Percentiles rank a stretch among this genome's conserved stretches.
phyloP scores from a whole-genome alignment of 2,888 invertebrate genomes.

The Luffia ferchaultella region DNA sequence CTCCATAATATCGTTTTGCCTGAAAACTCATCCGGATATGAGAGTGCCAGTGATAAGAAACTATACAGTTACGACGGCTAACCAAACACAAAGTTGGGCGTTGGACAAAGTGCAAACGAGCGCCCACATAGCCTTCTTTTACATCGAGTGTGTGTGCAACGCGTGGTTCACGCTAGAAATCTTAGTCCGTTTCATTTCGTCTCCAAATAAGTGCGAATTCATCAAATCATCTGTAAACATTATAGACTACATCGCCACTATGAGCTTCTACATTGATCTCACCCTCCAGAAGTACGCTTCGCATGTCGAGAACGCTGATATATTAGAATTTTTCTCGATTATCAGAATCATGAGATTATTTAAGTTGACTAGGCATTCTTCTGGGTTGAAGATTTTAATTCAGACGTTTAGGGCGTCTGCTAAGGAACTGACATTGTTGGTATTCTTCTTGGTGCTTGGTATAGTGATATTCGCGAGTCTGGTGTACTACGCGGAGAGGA shows the following conservation, averaged over 20 bases:
- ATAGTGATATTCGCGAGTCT: slow-evolving; percentile 98
- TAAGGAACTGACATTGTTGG: slow-evolving; percentile 93
- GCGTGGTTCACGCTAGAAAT: slow-evolving; percentile 99
- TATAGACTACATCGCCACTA: slow-evolving; percentile 98
- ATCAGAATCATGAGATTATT: slow-evolving; percentile 98
- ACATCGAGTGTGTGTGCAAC: slow-evolving; percentile 98
- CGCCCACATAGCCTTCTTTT: slow-evolving; percentile 97
- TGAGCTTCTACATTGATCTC: slow-evolving; percentile 97
- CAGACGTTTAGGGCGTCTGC: slow-evolving; percentile 98
- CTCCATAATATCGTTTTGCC: slow-evolving; percentile 98
- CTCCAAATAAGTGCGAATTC: slow-evolving; percentile 94
- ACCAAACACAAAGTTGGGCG: slow-evolving; percentile 80
- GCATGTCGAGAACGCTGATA: slow-evolving; percentile 92
- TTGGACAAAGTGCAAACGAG: slow-evolving; percentile 93
- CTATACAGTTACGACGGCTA: slow-evolving; percentile 78
- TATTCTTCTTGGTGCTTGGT: slow-evolving; percentile 97
- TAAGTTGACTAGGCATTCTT: slow-evolving; percentile 96
- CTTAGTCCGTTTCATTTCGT: slow-evolving; percentile 89
- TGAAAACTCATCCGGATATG: slow-evolving; percentile 99
- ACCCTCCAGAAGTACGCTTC: slow-evolving; percentile 89
- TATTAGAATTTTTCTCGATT: slow-evolving; percentile 97
- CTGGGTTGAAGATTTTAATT: slow-evolving; percentile 97
- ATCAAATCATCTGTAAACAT: slow-evolving; percentile 97
- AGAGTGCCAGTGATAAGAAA: slow-evolving; percentile 88
- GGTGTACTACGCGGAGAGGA: slow-evolving; percentile 97